Evolutionary conservation across 2,888 invertebrate genomes (phyloP).

Genomic region (Sialis fuliginosa): DNA sequence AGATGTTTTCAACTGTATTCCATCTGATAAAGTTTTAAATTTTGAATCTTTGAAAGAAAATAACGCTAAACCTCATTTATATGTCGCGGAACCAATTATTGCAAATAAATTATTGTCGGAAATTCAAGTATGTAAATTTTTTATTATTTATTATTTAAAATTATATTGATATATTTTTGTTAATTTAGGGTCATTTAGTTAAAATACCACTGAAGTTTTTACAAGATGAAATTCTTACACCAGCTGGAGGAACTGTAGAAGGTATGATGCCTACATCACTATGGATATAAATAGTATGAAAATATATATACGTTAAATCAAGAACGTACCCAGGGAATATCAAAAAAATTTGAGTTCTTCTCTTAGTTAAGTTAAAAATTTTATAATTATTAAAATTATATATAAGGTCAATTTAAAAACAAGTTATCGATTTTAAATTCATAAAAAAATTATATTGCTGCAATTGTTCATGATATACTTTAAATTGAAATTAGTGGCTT

Average conservation of each 20-base stretch:
- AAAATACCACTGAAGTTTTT: constrained; percentile 80
- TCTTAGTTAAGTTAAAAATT: too few relatives aligned
- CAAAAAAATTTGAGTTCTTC: too few relatives aligned
- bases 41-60: constrained; percentile 63
- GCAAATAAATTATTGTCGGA: constrained; percentile 56
- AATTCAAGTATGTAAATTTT: constrained; percentile 38
- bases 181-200: constrained; percentile 62
- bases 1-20: constrained; percentile 78
- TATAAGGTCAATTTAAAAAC: too few relatives aligned
- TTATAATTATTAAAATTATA: too few relatives aligned
- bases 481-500: too few relatives aligned
- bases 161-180: constrained; percentile 7
- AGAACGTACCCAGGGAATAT: too few relatives aligned
- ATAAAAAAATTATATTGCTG: too few relatives aligned
- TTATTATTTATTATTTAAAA: not conserved
- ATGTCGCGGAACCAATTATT: constrained; percentile 49
- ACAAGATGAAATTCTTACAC: constrained; percentile 69
- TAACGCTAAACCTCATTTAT: constrained; percentile 54
- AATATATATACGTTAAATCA: not conserved
- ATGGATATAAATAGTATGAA: constrained; percentile 53
- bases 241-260: constrained; percentile 69
- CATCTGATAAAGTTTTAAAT: constrained; percentile 62
- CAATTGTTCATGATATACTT: too few relatives aligned
- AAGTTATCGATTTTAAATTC: too few relatives aligned
- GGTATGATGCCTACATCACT: constrained; percentile 82